These are phyloP conservation scores for Tyto alba DNA, from an alignment of 2,113 vertebrate species.

Conservation along the genomic window DNA sequence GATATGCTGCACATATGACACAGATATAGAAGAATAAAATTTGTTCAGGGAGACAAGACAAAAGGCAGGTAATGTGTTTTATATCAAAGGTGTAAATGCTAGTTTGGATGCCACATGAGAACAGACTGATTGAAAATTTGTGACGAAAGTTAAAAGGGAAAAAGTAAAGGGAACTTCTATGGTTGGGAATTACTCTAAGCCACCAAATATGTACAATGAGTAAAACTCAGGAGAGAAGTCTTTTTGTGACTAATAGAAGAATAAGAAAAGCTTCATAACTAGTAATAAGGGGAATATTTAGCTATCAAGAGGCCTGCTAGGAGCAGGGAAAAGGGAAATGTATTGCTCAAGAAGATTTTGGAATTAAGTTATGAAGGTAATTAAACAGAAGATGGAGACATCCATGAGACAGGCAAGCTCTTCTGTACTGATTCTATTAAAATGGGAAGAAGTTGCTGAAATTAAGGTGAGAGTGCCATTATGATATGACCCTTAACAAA, in stretches of 20 bases:
- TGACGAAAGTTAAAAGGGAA: neutral
- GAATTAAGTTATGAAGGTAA: neutral
- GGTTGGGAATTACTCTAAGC: neutral
- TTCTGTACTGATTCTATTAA: neutral
- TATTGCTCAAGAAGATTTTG: neutral
- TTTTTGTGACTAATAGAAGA: neutral
- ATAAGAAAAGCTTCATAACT: neutral
- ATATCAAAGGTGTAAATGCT: neutral
- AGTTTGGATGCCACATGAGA: neutral
- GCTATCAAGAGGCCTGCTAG: neutral
- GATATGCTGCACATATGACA: neutral
- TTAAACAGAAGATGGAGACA: neutral
- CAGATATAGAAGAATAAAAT: neutral
- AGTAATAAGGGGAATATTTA: neutral
- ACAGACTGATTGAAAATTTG: neutral
- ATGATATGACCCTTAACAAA: neutral
- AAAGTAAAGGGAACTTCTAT: neutral
- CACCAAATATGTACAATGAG: neutral
- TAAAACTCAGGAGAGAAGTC: neutral
- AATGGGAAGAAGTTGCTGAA: neutral
- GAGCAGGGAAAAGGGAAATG: neutral
- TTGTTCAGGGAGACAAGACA: neutral
- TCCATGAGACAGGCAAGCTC: neutral
- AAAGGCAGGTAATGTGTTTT: neutral
- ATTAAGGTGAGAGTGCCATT: neutral